A percentile compares a stretch with the other conserved stretches of the same genome.
phyloP scores from a whole-genome alignment of 1,140 invertebrate species.

The Brevipalpus yothersi region DNA sequence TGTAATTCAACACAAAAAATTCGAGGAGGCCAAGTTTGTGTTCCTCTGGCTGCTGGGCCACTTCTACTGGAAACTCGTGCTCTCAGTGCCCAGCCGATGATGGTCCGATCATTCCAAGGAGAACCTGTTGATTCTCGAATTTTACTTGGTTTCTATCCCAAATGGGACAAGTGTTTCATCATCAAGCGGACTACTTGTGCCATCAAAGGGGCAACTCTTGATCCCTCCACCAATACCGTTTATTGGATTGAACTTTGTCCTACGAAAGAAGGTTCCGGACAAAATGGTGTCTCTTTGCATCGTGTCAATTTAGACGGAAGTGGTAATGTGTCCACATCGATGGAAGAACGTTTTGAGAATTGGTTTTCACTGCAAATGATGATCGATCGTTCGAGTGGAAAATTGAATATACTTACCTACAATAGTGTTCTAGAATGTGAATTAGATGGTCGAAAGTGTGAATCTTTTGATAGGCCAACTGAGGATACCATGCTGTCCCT shows the following conservation, averaged over 20 bases:
- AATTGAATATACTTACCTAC: background rate
- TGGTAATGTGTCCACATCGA: background rate
- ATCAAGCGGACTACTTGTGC: background rate
- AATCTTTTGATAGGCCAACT: background rate
- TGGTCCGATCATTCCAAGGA: background rate
- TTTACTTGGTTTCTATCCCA: background rate
- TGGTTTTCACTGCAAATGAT: background rate
- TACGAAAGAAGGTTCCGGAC: background rate
- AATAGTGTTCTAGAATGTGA: background rate
- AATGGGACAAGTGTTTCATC: background rate
- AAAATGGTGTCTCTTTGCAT: background rate
- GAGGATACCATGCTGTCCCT: background rate
- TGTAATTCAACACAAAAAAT: background rate
- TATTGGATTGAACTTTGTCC: background rate
- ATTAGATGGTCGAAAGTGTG: background rate
- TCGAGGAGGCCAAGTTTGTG: background rate
- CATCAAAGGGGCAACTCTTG: background rate
- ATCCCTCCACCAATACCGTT: background rate
- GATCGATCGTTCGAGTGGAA: background rate
- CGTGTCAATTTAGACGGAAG: background rate
- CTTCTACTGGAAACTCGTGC: background rate
- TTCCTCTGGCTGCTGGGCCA: background rate
- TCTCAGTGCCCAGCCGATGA: background rate
- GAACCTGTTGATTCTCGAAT: background rate
- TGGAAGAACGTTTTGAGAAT: background rate